Evolutionary conservation across 1,140 invertebrate species (phyloP).

Genomic region (Magallana gigas): DNA sequence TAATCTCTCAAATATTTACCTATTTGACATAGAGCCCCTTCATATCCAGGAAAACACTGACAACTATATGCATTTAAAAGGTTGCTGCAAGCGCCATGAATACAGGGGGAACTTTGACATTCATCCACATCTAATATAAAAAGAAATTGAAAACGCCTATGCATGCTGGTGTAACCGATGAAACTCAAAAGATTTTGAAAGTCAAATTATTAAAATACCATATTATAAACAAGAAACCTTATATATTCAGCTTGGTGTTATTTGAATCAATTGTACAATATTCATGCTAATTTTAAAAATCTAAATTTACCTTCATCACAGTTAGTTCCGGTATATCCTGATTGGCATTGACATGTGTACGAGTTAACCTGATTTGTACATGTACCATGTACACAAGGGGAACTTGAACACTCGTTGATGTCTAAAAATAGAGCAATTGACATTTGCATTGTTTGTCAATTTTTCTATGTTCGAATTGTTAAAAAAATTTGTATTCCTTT

Average conservation of each 20-base stretch:
- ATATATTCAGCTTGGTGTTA: too few species aligned
- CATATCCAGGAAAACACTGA: not conserved
- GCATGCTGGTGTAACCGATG: too few species aligned
- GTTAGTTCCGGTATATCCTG: conserved; percentile 46
- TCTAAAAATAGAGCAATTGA: conserved; percentile 43
- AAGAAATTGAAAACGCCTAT: too few species aligned
- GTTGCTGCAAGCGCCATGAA: not conserved
- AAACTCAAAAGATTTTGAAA: too few species aligned
- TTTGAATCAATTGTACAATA: too few species aligned
- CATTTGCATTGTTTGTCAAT: too few species aligned
- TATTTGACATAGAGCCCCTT: not conserved
- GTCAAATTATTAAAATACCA: too few species aligned
- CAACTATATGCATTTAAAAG: not conserved
- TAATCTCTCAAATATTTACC: not conserved
- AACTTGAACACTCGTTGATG: conserved; percentile 66
- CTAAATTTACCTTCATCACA: not conserved
- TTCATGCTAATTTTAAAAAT: too few species aligned
- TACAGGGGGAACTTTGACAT: not conserved
- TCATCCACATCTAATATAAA: not conserved
- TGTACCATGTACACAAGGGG: conserved; percentile 64
- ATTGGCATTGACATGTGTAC: conserved; percentile 65
- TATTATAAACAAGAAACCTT: too few species aligned
- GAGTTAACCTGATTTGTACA: conserved; percentile 62
- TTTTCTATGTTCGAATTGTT: too few species aligned
- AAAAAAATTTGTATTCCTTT: too few species aligned